Base-by-base conservation (phyloP, 2,113 vertebrate genomes). In the Strigops habroptila region DNA sequence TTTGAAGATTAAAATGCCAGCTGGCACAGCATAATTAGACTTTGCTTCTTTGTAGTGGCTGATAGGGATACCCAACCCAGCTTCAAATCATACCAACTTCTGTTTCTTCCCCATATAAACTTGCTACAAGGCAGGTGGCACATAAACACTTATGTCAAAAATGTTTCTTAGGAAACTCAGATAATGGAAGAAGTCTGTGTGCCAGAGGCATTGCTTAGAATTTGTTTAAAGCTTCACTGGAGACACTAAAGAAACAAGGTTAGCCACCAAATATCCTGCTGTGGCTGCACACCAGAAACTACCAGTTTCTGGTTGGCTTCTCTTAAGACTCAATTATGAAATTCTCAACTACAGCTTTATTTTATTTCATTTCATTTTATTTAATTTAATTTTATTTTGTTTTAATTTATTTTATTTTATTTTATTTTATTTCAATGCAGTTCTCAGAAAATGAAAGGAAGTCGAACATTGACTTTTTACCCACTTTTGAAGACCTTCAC, bases 1-100 rank as follows among this genome's bases (percentile, higher is more conserved):
- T 39, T 60, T 80, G 52, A 64, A 91, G 77, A 70, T 70, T 92
- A 83, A 92, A 94, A 92, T 90, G 39, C 82, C 90, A 93, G 79
- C 87, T 96, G 95, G 77, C 43, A 90, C 25, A 88, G 53, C 64
- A 82, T 88, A 86, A 79, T 95, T 88, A 88, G 35, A 65, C 17
- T 87, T 93, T 77, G 33, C 23, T 75, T 91, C 82, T 88, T 55
- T 83, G 31, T 91, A 25, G 63, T 39, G 75, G 44, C 82, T 91
- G 75, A 79, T 79, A 63, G 91, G 90, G 86, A 79, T 94, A 31
- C 67, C 62, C 85, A 51, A 51, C 22, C 14, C 8, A 62, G 41
- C 67, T 91, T 94, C 59, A 24, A 74, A 95, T 91, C 31, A 33
- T 59, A 91, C 9, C 4, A 76, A 3, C 44, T 95, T 91, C 63